A percentile compares a stretch with the other conserved stretches of the same genome.
Evolutionary conservation across 2,113 vertebrate genomes (phyloP).

Genomic region (Columba livia): DNA sequence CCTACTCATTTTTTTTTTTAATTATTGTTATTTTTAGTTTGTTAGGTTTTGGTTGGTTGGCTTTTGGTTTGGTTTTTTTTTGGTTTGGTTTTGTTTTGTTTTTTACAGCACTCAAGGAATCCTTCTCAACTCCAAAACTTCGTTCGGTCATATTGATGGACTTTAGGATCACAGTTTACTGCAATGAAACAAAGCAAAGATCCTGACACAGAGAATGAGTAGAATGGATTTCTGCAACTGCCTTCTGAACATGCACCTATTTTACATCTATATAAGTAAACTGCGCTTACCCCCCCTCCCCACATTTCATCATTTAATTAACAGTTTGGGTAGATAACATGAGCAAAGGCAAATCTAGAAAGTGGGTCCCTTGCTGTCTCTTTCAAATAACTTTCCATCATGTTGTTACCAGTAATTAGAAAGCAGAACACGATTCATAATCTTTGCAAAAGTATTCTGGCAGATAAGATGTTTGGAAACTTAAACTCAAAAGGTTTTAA

Average conservation of each 20-base stretch:
- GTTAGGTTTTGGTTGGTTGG: slow-evolving; percentile 6
- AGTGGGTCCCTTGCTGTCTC: slow-evolving; percentile 72
- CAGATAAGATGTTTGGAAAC: neutral
- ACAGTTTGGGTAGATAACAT: slow-evolving; percentile 70
- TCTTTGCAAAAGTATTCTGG: neutral
- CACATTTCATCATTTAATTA: slow-evolving; percentile 51
- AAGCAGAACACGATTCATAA: neutral
- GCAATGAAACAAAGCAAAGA: slow-evolving; percentile 96
- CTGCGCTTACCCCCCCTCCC: slow-evolving; percentile 19
- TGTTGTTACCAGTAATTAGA: neutral
- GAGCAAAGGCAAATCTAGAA: slow-evolving; percentile 89
- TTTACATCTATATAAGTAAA: slow-evolving; percentile 35
- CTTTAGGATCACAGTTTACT: slow-evolving; percentile 95
- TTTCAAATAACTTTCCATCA: slow-evolving; percentile 49
- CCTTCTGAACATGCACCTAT: slow-evolving; percentile 86
- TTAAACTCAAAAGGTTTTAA: neutral
- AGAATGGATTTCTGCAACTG: slow-evolving; percentile 84
- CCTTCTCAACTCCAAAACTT: slow-evolving; percentile 83
- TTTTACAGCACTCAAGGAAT: slow-evolving; percentile 84
- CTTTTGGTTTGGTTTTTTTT: neutral
- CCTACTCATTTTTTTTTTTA: slow-evolving; percentile 63
- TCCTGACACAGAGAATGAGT: slow-evolving; percentile 91
- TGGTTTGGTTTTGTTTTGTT: slow-evolving; percentile 32
- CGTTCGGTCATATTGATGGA: slow-evolving; percentile 91
- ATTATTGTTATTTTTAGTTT: neutral